Percentiles rank a stretch among this genome's conserved stretches.
phyloP scores from a whole-genome alignment of 1,140 invertebrate species.

The Megathymus violae region DNA sequence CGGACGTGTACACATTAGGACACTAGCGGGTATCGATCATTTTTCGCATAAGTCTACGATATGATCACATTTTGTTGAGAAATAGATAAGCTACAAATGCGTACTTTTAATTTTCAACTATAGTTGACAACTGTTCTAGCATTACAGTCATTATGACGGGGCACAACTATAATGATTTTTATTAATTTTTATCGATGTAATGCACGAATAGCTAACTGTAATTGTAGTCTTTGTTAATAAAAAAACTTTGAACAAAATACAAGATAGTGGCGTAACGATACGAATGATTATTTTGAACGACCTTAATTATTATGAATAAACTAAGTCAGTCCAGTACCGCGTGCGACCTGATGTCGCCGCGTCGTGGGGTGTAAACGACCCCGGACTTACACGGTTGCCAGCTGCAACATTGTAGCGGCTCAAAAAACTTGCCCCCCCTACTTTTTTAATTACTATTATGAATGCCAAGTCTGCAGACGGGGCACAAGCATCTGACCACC shows the following conservation, averaged over 20 bases:
- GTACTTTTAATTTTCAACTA: too few relatives aligned
- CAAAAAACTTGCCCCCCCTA: conserved; percentile 43
- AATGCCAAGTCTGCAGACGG: conserved; percentile 35
- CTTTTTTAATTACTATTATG: conserved; percentile 41
- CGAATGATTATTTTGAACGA: too few relatives aligned
- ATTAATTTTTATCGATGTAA: too few relatives aligned
- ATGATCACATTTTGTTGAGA: conserved; percentile 41
- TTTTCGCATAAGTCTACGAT: conserved; percentile 56
- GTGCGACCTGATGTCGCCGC: not conserved
- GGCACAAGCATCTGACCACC: conserved; percentile 12
- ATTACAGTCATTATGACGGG: too few relatives aligned
- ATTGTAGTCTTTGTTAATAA: too few relatives aligned
- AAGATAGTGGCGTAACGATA: too few relatives aligned
- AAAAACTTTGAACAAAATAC: too few relatives aligned
- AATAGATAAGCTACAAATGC: conserved; percentile 37
- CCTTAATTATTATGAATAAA: too few relatives aligned
- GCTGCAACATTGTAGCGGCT: conserved; percentile 47
- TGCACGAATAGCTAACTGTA: too few relatives aligned
- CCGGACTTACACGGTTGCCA: conserved; percentile 22
- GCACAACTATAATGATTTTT: too few relatives aligned
- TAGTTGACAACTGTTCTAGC: too few relatives aligned
- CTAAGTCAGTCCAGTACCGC: too few relatives aligned
- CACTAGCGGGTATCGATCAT: conserved; percentile 60
- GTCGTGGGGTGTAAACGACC: conserved; percentile 27
- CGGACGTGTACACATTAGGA: conserved; percentile 51